Percentiles rank a stretch among this genome's conserved stretches.
These are phyloP conservation scores for Phaedon cochleariae DNA, from an alignment of 2,888 invertebrate species.

Conservation along the genomic window DNA sequence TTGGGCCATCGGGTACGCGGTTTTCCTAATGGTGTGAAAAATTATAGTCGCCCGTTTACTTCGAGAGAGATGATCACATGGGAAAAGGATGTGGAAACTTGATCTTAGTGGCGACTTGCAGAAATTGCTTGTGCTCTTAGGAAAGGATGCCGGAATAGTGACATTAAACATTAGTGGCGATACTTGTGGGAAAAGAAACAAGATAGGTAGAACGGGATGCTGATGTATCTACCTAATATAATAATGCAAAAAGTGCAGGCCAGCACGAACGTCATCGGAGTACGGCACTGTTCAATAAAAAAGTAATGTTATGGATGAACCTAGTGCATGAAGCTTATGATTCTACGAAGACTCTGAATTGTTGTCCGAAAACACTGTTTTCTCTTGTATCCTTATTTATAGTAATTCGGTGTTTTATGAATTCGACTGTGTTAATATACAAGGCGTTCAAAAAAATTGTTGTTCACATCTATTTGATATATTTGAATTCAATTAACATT, in stretches of 20 bases:
- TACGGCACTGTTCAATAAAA: background rate
- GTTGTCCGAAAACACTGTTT: too few relatives aligned
- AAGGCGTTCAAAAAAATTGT: too few relatives aligned
- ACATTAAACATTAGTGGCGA: too few relatives aligned
- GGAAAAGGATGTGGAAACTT: background rate
- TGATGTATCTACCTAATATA: background rate
- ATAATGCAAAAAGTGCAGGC: background rate
- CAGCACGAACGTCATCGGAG: background rate
- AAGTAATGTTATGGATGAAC: too few relatives aligned
- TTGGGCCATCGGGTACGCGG: too few relatives aligned
- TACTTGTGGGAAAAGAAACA: constrained; percentile 49
- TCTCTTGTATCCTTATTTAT: too few relatives aligned
- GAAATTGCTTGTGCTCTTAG: background rate
- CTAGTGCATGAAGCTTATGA: too few relatives aligned
- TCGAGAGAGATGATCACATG: background rate
- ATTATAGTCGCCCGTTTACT: background rate
- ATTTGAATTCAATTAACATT: too few relatives aligned
- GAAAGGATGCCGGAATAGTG: background rate
- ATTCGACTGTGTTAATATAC: too few relatives aligned
- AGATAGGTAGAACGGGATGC: background rate
- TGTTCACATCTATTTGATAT: too few relatives aligned
- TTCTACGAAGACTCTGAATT: too few relatives aligned
- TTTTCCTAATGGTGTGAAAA: background rate
- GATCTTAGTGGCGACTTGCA: background rate
- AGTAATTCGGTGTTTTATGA: too few relatives aligned